These are phyloP conservation scores for Fringilla coelebs DNA, from an alignment of 2,797 vertebrate genomes.

Conservation along the genomic window DNA sequence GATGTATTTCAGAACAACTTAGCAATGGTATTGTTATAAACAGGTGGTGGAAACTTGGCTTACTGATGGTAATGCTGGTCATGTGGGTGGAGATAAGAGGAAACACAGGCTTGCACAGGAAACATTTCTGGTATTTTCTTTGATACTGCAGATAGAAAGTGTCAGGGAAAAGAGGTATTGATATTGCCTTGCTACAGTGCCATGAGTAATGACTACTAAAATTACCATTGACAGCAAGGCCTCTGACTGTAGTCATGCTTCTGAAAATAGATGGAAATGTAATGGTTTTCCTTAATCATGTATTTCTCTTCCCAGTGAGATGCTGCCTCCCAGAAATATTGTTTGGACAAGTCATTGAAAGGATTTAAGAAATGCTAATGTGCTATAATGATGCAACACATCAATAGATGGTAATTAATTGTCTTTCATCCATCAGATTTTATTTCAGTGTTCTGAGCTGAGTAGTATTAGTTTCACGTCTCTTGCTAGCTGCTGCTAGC, in stretches of 20 bases:
- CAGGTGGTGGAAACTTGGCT: not conserved
- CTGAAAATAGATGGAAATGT: slow-evolving; percentile 39
- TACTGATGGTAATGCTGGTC: not conserved
- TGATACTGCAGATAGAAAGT: not conserved
- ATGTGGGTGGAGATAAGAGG: not conserved
- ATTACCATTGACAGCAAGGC: slow-evolving; percentile 36
- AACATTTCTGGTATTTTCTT: not conserved
- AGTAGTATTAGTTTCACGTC: not conserved
- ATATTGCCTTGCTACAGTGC: not conserved
- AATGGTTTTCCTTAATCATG: slow-evolving; percentile 19
- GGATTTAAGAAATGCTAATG: not conserved
- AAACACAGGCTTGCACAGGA: not conserved
- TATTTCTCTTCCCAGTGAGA: not conserved
- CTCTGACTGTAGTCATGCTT: not conserved
- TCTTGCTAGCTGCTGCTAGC: not conserved
- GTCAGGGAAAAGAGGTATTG: not conserved
- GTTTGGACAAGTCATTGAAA: not conserved
- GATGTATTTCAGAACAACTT: not conserved
- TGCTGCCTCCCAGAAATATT: not conserved
- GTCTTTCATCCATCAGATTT: not conserved
- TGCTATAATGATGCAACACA: not conserved
- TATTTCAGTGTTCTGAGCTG: not conserved
- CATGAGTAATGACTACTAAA: slow-evolving; percentile 38
- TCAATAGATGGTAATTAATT: not conserved
- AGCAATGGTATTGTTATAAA: not conserved